Base-by-base conservation (phyloP, 2,888 invertebrate genomes). In the Dendrolimus pini region DNA sequence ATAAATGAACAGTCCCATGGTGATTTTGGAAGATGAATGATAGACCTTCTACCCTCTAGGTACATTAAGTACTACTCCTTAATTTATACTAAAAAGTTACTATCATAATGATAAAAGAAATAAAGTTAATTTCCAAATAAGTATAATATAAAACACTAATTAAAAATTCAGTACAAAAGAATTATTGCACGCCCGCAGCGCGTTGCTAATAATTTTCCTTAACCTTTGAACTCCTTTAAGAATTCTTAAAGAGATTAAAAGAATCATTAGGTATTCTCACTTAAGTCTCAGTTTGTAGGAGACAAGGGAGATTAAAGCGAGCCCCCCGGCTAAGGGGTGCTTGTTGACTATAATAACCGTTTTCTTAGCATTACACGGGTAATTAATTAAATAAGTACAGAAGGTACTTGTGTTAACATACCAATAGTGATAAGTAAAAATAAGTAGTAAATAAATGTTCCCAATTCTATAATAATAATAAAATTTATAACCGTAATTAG, bases 231-330 rank as follows among this genome's bases (percentile, higher is more conserved):
- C 77, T 84, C 77, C 83, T 85, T 81, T 80, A 75, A 78, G 84
- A 82, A 87, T 87, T 82, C 76, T 80, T 84, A 82, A 83, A 69
- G 74, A 89, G 89, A 89, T 89, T 88, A 87, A 82, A 83, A 82
- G 79, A 83, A 83, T 85, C 84, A 89, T 89, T 88, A 87, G 73
- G 71, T 76, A 89, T 89, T 88, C 89, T 78, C 79, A 86, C 81
- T 85, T 74, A 69, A 73, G 69, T 64, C 61, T 61, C 60, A 60
- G 65, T 67, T 72, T 73, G 70, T 59, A 68, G 56, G 77, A 80
- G 87, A 89, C 89, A 87, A 62, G 68, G 64, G 65, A 81, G 85
- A 86, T 88, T 84, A 88, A 87, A 89, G 85, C 65, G 60, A 58
- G 66, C 77, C 89, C 81, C 41, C 58, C 61, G 81, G 87, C 78